Conservation (phyloP, 2,888 invertebrate species). For the Melitaea athalia region DNA sequence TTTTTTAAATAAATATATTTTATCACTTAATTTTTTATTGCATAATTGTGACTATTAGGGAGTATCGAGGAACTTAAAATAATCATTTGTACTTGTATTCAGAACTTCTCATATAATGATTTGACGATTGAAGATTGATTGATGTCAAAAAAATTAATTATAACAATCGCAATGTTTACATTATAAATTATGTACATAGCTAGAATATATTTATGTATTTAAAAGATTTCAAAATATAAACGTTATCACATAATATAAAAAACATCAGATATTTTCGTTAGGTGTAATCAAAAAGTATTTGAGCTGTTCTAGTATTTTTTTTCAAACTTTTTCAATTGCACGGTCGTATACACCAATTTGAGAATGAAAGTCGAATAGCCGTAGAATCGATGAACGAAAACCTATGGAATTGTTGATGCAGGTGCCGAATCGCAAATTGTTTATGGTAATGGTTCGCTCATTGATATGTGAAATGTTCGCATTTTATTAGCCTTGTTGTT, state of each 20-base stretch:
- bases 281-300: neutral
- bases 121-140: too few relatives aligned
- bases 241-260: too few relatives aligned
- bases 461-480: constrained; percentile 64
- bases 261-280: neutral
- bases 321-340: constrained; percentile 10
- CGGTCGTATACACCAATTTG: constrained; percentile 15
- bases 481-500: constrained; percentile 57
- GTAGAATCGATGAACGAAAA: constrained; percentile 46
- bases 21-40: neutral
- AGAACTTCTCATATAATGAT: too few relatives aligned
- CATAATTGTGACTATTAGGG: too few relatives aligned
- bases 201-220: too few relatives aligned
- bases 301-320: neutral
- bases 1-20: neutral
- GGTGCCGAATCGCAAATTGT: constrained; percentile 67
- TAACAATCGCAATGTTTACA: too few relatives aligned
- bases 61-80: too few relatives aligned
- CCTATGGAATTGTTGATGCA: constrained; percentile 62
- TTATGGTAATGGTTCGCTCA: constrained; percentile 62
- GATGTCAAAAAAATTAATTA: too few relatives aligned
- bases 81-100: too few relatives aligned
- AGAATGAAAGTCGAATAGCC: constrained; percentile 24
- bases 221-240: too few relatives aligned
- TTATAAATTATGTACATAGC: too few relatives aligned